These are phyloP conservation scores for Cydia fagiglandana DNA, from an alignment of 1,140 invertebrate species.

Conservation along the genomic window DNA sequence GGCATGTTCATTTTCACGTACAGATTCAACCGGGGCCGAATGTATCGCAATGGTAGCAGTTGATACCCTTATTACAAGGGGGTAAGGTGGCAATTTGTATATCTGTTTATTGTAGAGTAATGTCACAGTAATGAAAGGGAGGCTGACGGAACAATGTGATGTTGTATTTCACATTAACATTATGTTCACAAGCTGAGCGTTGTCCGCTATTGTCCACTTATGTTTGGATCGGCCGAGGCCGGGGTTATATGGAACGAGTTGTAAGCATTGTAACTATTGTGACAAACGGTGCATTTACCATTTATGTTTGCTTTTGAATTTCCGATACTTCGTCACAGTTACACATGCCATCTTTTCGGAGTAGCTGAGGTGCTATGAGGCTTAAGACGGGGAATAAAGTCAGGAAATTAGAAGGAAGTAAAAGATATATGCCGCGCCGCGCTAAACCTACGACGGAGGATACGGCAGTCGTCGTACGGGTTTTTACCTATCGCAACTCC, in stretches of 20 bases:
- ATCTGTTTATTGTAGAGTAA: not conserved
- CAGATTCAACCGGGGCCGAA: not conserved
- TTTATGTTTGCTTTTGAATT: too few species aligned
- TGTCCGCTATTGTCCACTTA: conserved; percentile 75
- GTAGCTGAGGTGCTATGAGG: too few species aligned
- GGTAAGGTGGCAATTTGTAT: not conserved
- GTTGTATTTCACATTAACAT: conserved; percentile 77
- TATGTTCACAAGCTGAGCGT: conserved; percentile 73
- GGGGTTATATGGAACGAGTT: conserved; percentile 46
- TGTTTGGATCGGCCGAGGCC: conserved; percentile 53
- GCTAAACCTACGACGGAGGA: too few species aligned
- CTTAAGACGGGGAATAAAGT: too few species aligned
- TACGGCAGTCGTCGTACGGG: too few species aligned
- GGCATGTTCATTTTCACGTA: not conserved
- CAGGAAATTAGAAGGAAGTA: too few species aligned
- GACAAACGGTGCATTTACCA: too few species aligned
- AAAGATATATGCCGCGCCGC: too few species aligned
- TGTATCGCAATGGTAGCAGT: not conserved
- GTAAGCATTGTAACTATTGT: not conserved
- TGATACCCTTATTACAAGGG: not conserved
- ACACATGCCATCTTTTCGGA: too few species aligned
- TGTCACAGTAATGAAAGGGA: conserved; percentile 19
- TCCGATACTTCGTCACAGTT: too few species aligned
- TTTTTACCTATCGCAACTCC: too few species aligned
- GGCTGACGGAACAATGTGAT: conserved; percentile 73